A percentile compares a stretch with the other conserved stretches of the same genome.
Evolutionary conservation across 1,140 invertebrate genomes (phyloP).

Genomic region (Meloidogyne floridensis): DNA sequence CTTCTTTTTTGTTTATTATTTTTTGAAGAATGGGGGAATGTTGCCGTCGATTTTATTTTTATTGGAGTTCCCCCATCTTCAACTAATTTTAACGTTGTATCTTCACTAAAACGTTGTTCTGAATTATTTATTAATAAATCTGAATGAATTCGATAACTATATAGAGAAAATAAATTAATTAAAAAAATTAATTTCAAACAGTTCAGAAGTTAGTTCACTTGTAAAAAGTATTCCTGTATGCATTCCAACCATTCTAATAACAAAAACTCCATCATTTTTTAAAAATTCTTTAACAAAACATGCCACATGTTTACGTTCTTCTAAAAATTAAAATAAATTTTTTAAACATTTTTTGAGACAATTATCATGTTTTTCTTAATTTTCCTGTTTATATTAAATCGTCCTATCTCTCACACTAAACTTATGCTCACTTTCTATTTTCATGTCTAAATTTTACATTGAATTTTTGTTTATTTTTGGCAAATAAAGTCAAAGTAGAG

Average conservation of each 20-base stretch:
- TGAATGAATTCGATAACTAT: conserved; percentile 14
- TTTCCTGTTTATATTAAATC: too few relatives aligned
- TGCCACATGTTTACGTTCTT: conserved; percentile 50
- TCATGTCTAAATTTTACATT: too few relatives aligned
- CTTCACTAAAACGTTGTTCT: conserved; percentile 16
- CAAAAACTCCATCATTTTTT: conserved; percentile 69
- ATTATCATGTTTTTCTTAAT: too few relatives aligned
- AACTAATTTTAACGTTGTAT: conserved; percentile 21
- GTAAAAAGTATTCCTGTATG: conserved; percentile 30
- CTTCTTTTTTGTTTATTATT: not conserved
- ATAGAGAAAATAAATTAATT: not conserved
- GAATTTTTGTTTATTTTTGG: too few relatives aligned
- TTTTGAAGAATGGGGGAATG: too few relatives aligned
- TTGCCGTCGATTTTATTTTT: not conserved
- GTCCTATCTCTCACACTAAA: not conserved
- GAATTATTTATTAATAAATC: conserved; percentile 15
- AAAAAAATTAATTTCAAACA: not conserved
- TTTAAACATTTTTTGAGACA: not conserved
- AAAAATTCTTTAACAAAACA: conserved; percentile 68
- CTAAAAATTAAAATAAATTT: conserved; percentile 34
- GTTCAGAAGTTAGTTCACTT: conserved; percentile 21
- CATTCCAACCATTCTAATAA: conserved; percentile 67
- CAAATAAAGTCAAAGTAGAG: too few relatives aligned
- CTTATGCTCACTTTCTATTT: too few relatives aligned
- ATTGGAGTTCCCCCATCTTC: conserved; percentile 12